Conservation (phyloP, 2,888 invertebrate genomes). For the Imbricaverruca yamaguchii region DNA sequence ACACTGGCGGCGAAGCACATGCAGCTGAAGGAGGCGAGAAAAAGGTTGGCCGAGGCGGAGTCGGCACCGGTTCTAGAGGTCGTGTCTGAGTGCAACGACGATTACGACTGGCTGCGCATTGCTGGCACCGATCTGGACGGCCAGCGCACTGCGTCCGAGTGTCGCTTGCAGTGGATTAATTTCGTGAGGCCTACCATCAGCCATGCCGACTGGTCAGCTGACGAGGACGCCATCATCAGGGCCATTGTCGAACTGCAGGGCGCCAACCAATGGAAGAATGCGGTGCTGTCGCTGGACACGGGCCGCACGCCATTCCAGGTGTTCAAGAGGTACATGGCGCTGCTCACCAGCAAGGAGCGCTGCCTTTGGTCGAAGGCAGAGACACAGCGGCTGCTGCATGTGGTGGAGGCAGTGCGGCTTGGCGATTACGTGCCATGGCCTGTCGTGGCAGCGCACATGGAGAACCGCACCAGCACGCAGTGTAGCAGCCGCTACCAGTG, state of each 20-base stretch:
- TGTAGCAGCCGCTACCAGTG: not conserved
- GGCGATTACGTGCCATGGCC: not conserved
- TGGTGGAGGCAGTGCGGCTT: not conserved
- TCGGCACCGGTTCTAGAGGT: not conserved
- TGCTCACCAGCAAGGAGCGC: not conserved
- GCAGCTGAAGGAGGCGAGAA: not conserved
- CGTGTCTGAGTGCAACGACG: not conserved
- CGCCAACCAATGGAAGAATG: not conserved
- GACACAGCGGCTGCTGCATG: not conserved
- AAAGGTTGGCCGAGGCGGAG: not conserved
- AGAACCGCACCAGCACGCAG: not conserved
- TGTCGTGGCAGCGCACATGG: not conserved
- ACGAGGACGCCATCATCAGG: not conserved
- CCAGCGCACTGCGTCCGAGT: not conserved
- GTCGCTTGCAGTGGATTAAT: not conserved
- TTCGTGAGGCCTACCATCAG: slow-evolving; percentile 1
- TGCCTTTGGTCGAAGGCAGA: not conserved
- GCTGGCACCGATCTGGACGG: not conserved
- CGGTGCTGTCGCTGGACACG: not conserved
- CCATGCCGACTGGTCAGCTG: not conserved
- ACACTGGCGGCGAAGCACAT: not conserved
- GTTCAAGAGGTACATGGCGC: not conserved
- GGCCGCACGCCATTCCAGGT: slow-evolving; percentile 16
- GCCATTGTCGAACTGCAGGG: too few relatives aligned
- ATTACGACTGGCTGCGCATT: slow-evolving; percentile 3